phyloP scores from a whole-genome alignment of 2,797 vertebrate genomes.

The Hypotaenidia okinawae region DNA sequence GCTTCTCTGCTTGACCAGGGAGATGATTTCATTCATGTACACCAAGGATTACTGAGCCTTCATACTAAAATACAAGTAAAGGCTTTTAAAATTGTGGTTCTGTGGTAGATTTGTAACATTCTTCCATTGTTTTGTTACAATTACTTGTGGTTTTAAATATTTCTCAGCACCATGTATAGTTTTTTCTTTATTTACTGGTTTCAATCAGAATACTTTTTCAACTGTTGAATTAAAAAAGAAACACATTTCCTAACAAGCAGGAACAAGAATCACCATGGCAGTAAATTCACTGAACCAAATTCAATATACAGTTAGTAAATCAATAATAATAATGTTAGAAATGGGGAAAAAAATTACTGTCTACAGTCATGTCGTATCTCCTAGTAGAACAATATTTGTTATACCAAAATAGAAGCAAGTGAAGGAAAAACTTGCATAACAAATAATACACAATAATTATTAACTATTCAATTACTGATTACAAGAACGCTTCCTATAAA shows the following conservation, averaged over 20 bases:
- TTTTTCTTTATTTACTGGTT: not conserved
- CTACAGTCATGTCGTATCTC: not conserved
- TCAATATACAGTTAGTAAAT: not conserved
- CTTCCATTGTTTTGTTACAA: not conserved
- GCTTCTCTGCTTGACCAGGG: not conserved
- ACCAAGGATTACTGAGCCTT: not conserved
- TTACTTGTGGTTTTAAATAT: not conserved
- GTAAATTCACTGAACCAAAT: not conserved
- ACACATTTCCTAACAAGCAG: not conserved
- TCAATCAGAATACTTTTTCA: not conserved
- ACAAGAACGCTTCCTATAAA: not conserved
- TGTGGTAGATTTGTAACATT: not conserved
- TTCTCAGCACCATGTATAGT: not conserved
- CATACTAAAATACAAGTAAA: not conserved
- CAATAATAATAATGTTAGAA: not conserved
- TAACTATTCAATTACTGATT: slow-evolving; percentile 20
- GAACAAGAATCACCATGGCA: not conserved
- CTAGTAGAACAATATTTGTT: not conserved
- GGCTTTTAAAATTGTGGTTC: not conserved
- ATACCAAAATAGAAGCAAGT: not conserved
- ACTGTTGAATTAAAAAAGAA: not conserved
- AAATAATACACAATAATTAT: not conserved
- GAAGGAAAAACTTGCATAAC: not conserved
- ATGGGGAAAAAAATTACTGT: not conserved
- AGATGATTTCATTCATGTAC: not conserved